A percentile compares a stretch with the other conserved stretches of the same genome.
These are phyloP conservation scores for Amphimedon queenslandica DNA, from an alignment of 37 sponge, comb jelly and placozoan species.

Conservation along the genomic window DNA sequence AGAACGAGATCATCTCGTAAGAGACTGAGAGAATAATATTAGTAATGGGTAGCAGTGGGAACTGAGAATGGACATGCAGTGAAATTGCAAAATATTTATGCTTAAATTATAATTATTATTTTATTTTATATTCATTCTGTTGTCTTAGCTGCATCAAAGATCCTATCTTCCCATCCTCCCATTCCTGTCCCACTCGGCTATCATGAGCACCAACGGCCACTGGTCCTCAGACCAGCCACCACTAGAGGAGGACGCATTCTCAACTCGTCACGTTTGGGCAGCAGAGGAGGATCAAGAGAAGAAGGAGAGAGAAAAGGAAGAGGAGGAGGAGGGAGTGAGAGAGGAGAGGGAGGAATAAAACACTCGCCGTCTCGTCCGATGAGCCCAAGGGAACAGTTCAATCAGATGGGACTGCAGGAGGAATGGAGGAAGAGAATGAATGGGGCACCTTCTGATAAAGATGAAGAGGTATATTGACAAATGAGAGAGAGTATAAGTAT, in stretches of 20 bases:
- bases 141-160: too few species aligned
- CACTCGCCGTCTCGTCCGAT: conserved; percentile 67
- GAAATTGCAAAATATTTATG: too few species aligned
- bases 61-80: too few species aligned
- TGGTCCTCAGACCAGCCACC: not conserved
- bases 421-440: conserved; percentile 15
- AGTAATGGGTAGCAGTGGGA: too few species aligned
- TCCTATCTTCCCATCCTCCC: too few species aligned
- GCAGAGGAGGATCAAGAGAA: not conserved
- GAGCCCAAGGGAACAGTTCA: conserved; percentile 71
- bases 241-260: not conserved
- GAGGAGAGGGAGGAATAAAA: too few species aligned
- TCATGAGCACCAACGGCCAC: conserved; percentile 37
- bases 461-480: conserved; percentile 77
- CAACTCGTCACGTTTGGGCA: not conserved
- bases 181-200: conserved; percentile 57
- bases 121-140: too few species aligned
- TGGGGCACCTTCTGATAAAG: conserved; percentile 52
- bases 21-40: not conserved
- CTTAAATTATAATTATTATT: too few species aligned
- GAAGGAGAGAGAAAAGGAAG: conserved; percentile 7
- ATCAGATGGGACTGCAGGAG: conserved; percentile 26
- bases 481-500: too few species aligned
- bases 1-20: conserved; percentile 49
- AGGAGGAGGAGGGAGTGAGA: conserved; percentile 5